Evolutionary conservation across 2,888 invertebrate species (phyloP), one percentile per base, ranked within the genome.

Genomic region (Pachycephus smyrnensis): DNA sequence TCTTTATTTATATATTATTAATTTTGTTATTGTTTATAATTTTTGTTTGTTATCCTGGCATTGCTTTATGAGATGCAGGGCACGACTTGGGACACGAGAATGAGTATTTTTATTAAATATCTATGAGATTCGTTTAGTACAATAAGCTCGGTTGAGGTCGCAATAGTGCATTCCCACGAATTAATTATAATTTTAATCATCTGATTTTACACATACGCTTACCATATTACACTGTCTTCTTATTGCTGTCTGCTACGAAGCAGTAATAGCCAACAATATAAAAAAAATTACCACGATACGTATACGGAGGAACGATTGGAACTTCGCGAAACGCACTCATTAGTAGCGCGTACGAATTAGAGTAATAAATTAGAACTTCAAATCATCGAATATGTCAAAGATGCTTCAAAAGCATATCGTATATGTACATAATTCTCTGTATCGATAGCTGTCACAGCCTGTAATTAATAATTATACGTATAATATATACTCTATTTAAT

Each of bases 381-480:
- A 55, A 30, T 77, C 40, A 69, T 69, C 55, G 40, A 69, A 73
- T 35, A 69, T 40, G 37, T 32, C 32, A 75, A 71, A n/a, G 69
- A 75, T 30, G 69, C 75, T 77, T 74, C 36, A 12, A 74, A 77
- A 68, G 12, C 69, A 74, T 77, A 33, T n/a, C 33, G 73, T 23
- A n/a, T 75, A 36, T 73, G 40, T 74, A 32, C 11, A 75, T 55
- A 40, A 68, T 32, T n/a, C 68, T 37, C 36, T 75, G 75, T 77
- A 71, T 69, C 37, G 40, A 69, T 40, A 75, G 75, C 37, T 77
- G 73, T 75, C 74, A 69, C 69, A 75, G 30, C 74, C 33, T 77
- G 73, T 77, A 77, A 77, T 73, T 73, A 77, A 68, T 32, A 68
- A 55, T 33, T 77, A 69, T 12, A 40, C 12, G 71, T 69, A 12